Evolutionary conservation across 92 coral and sea anemone species (phyloP).

Genomic region (Siderastrea siderea): DNA sequence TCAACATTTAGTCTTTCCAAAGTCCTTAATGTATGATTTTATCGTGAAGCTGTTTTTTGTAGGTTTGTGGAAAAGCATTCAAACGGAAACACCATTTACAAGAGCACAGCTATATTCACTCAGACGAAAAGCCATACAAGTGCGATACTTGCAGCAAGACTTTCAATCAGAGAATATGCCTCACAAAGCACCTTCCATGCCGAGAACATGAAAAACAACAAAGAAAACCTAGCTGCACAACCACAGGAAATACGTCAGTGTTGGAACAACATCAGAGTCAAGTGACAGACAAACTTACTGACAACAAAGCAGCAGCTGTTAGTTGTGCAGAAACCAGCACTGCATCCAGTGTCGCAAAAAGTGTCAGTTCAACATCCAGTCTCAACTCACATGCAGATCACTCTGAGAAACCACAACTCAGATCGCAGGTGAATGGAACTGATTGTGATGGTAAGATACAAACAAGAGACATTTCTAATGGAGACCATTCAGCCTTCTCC

Average conservation of each 20-base stretch:
- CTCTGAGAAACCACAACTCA: background rate
- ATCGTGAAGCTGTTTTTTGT: conserved; percentile 9
- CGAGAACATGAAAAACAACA: conserved; percentile 73
- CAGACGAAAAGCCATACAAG: conserved; percentile 78
- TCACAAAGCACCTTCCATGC: conserved; percentile 82
- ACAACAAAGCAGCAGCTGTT: background rate
- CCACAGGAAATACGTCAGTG: background rate
- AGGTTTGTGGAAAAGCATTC: conserved; percentile 87
- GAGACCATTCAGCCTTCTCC: background rate
- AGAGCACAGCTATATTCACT: conserved; percentile 75
- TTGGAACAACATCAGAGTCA: background rate
- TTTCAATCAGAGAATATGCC: conserved; percentile 80
- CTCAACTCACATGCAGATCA: background rate
- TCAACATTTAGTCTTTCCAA: too few species aligned
- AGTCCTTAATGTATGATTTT: background rate
- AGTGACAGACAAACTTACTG: background rate
- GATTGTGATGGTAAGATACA: background rate
- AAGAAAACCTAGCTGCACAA: conserved; percentile 34
- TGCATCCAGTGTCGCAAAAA: background rate
- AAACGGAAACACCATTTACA: conserved; percentile 81
- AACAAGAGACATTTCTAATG: background rate
- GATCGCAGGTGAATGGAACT: background rate
- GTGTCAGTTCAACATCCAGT: background rate
- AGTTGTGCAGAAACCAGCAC: background rate
- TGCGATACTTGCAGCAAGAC: conserved; percentile 78